Percentiles rank a stretch among this genome's conserved stretches.
These are phyloP conservation scores for Sylvia atricapilla DNA, from an alignment of 2,113 vertebrate species.

Conservation along the genomic window DNA sequence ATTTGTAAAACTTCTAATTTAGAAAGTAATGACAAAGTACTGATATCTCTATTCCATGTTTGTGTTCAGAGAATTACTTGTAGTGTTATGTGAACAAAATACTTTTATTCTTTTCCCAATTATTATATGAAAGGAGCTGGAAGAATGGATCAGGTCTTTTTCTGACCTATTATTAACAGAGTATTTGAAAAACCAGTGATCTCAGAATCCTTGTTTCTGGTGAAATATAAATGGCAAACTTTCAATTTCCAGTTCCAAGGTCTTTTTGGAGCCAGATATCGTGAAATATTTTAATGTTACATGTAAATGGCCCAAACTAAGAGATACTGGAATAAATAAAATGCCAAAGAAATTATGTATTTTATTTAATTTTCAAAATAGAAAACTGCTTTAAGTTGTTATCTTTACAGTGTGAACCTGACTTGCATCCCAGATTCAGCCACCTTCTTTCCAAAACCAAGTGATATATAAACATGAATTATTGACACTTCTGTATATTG, in stretches of 20 bases:
- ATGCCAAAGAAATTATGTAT: not conserved
- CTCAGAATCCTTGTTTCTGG: not conserved
- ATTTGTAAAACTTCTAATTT: not conserved
- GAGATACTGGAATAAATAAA: not conserved
- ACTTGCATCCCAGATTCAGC: not conserved
- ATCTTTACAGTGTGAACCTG: not conserved
- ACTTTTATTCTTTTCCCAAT: not conserved
- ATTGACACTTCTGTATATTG: not conserved
- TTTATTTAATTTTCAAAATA: not conserved
- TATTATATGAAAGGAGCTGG: not conserved
- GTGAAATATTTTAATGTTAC: not conserved
- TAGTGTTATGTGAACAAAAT: not conserved
- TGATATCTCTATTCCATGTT: not conserved
- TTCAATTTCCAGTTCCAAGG: not conserved
- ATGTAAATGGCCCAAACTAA: not conserved
- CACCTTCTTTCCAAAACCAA: not conserved
- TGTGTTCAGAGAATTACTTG: not conserved
- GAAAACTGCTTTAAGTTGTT: not conserved
- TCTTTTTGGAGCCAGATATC: not conserved
- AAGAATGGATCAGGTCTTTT: not conserved
- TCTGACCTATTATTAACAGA: not conserved
- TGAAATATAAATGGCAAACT: not conserved
- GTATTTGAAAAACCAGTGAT: rapidly evolving
- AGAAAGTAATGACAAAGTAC: not conserved
- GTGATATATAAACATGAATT: not conserved